phyloP scores from a whole-genome alignment of 1,140 invertebrate species.

The Lamellibrachia luymesi region DNA sequence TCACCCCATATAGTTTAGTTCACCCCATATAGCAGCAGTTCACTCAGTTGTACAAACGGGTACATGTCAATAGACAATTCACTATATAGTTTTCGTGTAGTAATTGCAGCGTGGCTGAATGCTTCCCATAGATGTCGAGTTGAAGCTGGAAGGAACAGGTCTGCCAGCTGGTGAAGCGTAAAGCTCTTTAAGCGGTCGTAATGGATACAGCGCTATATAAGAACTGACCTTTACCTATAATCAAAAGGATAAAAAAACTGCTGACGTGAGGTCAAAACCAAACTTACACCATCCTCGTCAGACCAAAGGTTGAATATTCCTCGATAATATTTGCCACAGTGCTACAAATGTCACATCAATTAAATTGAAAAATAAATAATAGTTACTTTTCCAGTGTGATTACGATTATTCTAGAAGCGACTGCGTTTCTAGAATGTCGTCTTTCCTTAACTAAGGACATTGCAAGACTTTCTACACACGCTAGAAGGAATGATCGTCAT shows the following conservation, averaged over 20 bases:
- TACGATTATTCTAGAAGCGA: background rate
- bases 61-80: too few species aligned
- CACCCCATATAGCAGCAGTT: too few species aligned
- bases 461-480: background rate
- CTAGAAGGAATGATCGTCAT: background rate
- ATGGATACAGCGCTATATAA: too few species aligned
- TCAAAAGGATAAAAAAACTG: background rate
- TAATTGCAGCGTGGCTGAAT: too few species aligned
- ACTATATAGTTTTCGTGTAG: too few species aligned
- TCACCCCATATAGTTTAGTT: too few species aligned
- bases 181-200: too few species aligned
- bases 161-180: too few species aligned
- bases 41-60: too few species aligned
- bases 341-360: background rate
- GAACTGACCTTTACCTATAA: background rate
- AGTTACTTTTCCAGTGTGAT: background rate
- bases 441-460: background rate
- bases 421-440: background rate
- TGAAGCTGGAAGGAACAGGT: too few species aligned
- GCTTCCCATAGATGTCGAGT: too few species aligned
- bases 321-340: background rate
- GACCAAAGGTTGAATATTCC: background rate
- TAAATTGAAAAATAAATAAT: background rate
- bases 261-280: background rate
- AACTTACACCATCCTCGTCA: background rate